phyloP scores from a whole-genome alignment of 2,113 vertebrate species.

The Cephalopterus ornatus region DNA sequence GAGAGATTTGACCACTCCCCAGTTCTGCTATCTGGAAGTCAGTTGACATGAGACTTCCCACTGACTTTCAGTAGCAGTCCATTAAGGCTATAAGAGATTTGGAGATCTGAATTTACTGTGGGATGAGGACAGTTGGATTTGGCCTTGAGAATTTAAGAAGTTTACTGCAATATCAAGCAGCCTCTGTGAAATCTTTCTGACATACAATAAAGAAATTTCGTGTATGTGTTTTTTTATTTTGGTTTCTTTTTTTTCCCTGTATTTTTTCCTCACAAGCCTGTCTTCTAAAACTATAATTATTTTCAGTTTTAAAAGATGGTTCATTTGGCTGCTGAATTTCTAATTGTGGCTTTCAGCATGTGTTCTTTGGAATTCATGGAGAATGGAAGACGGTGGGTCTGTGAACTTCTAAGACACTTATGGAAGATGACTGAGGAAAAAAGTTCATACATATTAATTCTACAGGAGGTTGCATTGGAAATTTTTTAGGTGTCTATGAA shows the following conservation, averaged over 20 bases:
- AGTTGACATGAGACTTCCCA: not conserved
- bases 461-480: not conserved
- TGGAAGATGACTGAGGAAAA: not conserved
- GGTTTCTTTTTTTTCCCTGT: not conserved
- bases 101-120: not conserved
- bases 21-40: not conserved
- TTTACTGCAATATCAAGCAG: not conserved
- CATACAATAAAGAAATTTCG: not conserved
- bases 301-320: not conserved
- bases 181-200: not conserved
- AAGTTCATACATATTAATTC: not conserved
- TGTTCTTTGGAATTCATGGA: not conserved
- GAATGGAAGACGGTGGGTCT: not conserved
- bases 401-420: not conserved
- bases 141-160: not conserved
- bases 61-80: not conserved
- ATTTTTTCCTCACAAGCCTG: not conserved
- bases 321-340: not conserved
- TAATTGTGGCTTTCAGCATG: not conserved
- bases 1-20: not conserved
- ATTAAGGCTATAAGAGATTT: not conserved
- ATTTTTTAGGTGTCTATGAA: not conserved
- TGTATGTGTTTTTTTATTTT: not conserved
- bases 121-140: not conserved
- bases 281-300: not conserved